phyloP scores from a whole-genome alignment of 2,888 invertebrate species.

The Yponomeuta plumbellus region DNA sequence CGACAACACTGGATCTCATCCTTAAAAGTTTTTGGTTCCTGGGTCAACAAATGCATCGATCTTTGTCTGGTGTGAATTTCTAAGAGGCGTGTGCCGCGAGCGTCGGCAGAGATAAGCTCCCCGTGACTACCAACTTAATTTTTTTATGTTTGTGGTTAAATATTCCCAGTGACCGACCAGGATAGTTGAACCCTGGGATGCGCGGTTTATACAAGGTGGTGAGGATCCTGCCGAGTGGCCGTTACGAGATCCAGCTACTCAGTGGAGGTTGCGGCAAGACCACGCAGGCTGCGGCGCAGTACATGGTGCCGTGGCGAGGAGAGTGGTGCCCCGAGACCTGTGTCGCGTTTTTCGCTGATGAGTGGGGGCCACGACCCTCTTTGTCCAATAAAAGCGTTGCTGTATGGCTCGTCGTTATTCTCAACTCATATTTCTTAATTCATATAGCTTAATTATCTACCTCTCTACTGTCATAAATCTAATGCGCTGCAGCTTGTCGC shows the following conservation, averaged over 20 bases:
- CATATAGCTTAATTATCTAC: too few species aligned
- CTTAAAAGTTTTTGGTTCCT: slow-evolving; percentile 17
- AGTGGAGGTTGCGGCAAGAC: slow-evolving; percentile 1
- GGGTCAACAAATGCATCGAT: slow-evolving; percentile 11
- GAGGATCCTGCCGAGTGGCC: slow-evolving; percentile 18
- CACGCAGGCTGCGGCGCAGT: background rate
- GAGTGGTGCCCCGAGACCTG: slow-evolving; percentile 1
- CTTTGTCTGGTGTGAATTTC: slow-evolving; percentile 15
- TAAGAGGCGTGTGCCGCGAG: slow-evolving; percentile 10
- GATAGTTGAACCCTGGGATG: slow-evolving; percentile 20
- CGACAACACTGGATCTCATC: slow-evolving; percentile 13
- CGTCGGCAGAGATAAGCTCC: slow-evolving; percentile 7
- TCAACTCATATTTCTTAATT: too few species aligned
- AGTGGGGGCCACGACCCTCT: too few species aligned
- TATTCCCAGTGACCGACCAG: slow-evolving; percentile 17
- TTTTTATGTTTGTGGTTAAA: slow-evolving; percentile 18
- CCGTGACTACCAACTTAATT: slow-evolving; percentile 5
- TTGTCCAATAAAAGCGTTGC: too few species aligned
- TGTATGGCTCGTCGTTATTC: background rate
- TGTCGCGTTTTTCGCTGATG: background rate
- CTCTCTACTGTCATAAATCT: too few species aligned
- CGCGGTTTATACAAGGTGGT: slow-evolving; percentile 19
- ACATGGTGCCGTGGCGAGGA: slow-evolving; percentile 10
- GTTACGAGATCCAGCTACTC: slow-evolving; percentile 18
- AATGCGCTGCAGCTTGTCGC: too few species aligned